phyloP scores from a whole-genome alignment of 2,888 invertebrate species.

The Malacosoma neustria region DNA sequence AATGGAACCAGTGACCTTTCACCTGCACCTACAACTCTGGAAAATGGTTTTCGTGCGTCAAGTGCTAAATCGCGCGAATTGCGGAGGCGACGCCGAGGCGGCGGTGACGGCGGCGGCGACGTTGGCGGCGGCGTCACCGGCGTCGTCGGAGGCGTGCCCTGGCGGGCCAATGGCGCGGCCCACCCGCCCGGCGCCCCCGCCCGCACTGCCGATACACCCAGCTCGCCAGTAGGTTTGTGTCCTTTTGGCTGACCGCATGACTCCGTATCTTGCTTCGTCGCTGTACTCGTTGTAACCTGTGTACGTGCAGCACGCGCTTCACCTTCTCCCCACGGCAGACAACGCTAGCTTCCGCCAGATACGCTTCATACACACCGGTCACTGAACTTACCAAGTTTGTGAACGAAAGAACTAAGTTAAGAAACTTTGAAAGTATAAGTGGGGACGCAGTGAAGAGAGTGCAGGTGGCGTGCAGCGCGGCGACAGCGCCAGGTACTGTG shows the following conservation, averaged over 20 bases:
- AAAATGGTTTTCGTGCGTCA: not conserved
- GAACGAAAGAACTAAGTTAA: slow-evolving; percentile 37
- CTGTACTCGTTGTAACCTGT: slow-evolving; percentile 67
- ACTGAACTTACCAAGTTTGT: slow-evolving; percentile 40
- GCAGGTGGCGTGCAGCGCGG: slow-evolving; percentile 44
- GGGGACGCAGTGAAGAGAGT: slow-evolving; percentile 47
- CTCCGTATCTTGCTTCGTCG: slow-evolving; percentile 74
- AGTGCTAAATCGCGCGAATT: not conserved
- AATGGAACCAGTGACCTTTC: not conserved
- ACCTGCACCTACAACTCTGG: not conserved
- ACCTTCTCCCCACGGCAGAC: slow-evolving; percentile 36
- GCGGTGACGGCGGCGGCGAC: slow-evolving; percentile 19
- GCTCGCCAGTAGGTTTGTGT: slow-evolving; percentile 74
- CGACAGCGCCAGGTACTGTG: slow-evolving; percentile 60
- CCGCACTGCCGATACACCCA: slow-evolving; percentile 50
- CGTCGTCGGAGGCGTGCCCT: slow-evolving; percentile 60
- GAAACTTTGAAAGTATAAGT: slow-evolving; percentile 41
- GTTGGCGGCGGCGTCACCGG: slow-evolving; percentile 43
- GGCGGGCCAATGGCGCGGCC: slow-evolving; percentile 64
- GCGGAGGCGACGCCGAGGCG: not conserved
- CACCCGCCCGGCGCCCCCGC: slow-evolving; percentile 52
- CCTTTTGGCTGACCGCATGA: slow-evolving; percentile 77
- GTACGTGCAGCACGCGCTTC: slow-evolving; percentile 67
- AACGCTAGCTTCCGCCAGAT: slow-evolving; percentile 54
- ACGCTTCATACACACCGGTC: slow-evolving; percentile 39